A percentile compares a stretch with the other conserved stretches of the same genome.
Conservation (phyloP, 92 coral and sea anemone genomes). For the Meandrina meandrites region DNA sequence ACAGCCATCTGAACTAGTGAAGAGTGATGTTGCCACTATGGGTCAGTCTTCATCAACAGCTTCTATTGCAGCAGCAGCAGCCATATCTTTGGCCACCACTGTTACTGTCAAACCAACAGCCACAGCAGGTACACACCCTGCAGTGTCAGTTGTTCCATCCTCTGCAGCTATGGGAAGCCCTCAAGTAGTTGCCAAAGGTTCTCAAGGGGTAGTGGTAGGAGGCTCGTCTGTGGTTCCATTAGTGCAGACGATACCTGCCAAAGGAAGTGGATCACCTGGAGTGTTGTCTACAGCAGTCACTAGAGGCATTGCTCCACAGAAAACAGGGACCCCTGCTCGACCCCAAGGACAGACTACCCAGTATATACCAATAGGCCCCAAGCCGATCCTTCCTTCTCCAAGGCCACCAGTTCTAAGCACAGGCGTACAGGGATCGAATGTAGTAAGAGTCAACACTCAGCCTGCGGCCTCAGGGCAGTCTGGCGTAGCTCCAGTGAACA, state of each 20-base stretch:
- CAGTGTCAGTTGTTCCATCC: background rate
- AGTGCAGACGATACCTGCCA: background rate
- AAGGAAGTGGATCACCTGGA: slow-evolving; percentile 10
- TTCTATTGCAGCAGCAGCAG: background rate
- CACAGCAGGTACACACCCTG: background rate
- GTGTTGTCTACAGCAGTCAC: background rate
- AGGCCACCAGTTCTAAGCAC: slow-evolving; percentile 44
- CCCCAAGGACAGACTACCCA: slow-evolving; percentile 30
- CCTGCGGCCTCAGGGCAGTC: slow-evolving; percentile 39
- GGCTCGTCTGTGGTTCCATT: slow-evolving; percentile 2
- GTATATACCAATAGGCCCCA: slow-evolving; percentile 52
- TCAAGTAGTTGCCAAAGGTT: background rate
- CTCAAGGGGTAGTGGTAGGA: background rate
- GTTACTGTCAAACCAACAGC: slow-evolving; percentile 10
- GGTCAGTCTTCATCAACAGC: background rate
- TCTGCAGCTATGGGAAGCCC: background rate
- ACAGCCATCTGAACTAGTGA: slow-evolving; percentile 4
- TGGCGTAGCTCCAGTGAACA: slow-evolving; percentile 69
- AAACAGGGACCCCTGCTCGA: slow-evolving; percentile 1
- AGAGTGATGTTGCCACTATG: background rate
- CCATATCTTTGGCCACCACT: background rate
- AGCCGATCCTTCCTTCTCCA: slow-evolving; percentile 53
- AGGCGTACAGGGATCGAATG: slow-evolving; percentile 57
- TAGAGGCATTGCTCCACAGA: slow-evolving; percentile 15
- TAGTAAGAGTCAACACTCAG: slow-evolving; percentile 56